Evolutionary conservation across 2,888 invertebrate species (phyloP).

Genomic region (Carpatolechia fugitivella): DNA sequence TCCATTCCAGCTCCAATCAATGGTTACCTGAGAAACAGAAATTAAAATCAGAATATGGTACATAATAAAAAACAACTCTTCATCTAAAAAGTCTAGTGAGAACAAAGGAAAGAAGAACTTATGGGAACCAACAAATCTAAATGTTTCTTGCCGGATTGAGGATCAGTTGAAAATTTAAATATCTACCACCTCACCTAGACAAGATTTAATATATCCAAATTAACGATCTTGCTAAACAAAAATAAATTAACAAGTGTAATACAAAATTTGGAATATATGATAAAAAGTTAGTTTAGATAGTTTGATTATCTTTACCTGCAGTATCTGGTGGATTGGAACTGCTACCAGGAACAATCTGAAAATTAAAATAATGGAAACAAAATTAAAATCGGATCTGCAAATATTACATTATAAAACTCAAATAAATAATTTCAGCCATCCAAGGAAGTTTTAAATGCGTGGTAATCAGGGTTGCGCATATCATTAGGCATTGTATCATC

Average conservation of each 20-base stretch:
- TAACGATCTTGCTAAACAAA: slow-evolving; percentile 46
- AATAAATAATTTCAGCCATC: slow-evolving; percentile 60
- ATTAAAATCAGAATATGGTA: too few species aligned
- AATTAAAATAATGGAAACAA: background rate
- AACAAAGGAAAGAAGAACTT: background rate
- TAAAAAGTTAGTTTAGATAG: background rate
- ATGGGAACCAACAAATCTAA: background rate
- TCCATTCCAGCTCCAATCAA: too few species aligned
- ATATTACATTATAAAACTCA: background rate
- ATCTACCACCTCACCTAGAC: slow-evolving; percentile 75
- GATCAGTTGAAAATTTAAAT: slow-evolving; percentile 52
- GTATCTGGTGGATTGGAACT: background rate
- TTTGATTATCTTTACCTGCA: background rate
- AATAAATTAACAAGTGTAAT: slow-evolving; percentile 41
- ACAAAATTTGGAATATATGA: slow-evolving; percentile 40
- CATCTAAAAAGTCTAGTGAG: background rate
- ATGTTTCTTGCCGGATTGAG: slow-evolving; percentile 75
- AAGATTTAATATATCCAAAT: slow-evolving; percentile 59
- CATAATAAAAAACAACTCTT: too few species aligned
- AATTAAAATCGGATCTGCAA: background rate
- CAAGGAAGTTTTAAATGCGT: slow-evolving; percentile 78
- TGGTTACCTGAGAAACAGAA: too few species aligned
- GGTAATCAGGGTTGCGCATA: slow-evolving; percentile 77
- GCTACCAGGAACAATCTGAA: background rate
- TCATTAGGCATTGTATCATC: slow-evolving; percentile 76